Conservation (phyloP, 2,888 invertebrate species). For the Drosophila bunnanda region DNA sequence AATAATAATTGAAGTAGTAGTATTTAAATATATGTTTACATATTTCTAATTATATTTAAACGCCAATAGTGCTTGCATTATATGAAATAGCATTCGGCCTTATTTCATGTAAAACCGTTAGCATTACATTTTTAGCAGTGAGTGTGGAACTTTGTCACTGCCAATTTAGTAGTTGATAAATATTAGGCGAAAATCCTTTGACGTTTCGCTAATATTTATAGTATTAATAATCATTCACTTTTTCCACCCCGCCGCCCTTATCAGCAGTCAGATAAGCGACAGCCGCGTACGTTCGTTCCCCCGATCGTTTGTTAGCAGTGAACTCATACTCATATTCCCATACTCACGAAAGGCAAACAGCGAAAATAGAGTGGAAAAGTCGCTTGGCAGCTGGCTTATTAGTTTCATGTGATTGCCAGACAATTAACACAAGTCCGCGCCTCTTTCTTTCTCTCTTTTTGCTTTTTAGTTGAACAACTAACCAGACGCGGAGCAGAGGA, state of each 20-base stretch:
- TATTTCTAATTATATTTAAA: too few species aligned
- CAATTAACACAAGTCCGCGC: slow-evolving; percentile 63
- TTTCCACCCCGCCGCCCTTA: slow-evolving; percentile 55
- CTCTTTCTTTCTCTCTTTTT: slow-evolving; percentile 21
- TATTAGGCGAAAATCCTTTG: slow-evolving; percentile 67
- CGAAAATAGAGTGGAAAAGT: slow-evolving; percentile 41
- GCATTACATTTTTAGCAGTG: slow-evolving; percentile 9
- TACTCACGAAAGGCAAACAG: slow-evolving; percentile 39
- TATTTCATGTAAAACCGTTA: slow-evolving; percentile 2
- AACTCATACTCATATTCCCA: slow-evolving; percentile 37
- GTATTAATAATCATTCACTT: slow-evolving; percentile 75
- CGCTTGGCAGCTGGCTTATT: slow-evolving; percentile 51
- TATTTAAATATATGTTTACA: too few species aligned
- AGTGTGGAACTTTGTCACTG: slow-evolving; percentile 33
- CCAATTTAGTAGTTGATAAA: slow-evolving; percentile 60
- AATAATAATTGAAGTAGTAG: too few species aligned
- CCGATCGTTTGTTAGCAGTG: slow-evolving; percentile 39
- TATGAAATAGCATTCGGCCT: background rate
- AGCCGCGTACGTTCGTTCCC: slow-evolving; percentile 39
- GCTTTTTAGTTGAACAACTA: slow-evolving; percentile 60
- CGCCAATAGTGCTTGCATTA: background rate
- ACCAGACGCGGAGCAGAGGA: slow-evolving; percentile 41
- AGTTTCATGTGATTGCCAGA: slow-evolving; percentile 62
- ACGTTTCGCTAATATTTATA: slow-evolving; percentile 74
- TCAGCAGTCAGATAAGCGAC: slow-evolving; percentile 55